These are phyloP conservation scores for Drosophila emarginata DNA, from an alignment of 2,888 invertebrate genomes.

Conservation along the genomic window DNA sequence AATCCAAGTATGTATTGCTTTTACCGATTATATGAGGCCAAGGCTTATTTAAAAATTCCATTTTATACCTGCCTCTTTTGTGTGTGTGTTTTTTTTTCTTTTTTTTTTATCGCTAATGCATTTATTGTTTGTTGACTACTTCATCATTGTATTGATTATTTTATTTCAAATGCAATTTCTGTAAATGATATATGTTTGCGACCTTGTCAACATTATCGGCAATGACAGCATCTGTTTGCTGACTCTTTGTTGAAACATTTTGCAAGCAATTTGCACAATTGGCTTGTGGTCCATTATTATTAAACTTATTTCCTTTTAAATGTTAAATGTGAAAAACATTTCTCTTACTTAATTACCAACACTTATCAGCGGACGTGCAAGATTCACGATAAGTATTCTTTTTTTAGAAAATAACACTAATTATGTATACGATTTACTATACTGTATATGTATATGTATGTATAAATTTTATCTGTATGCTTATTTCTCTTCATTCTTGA, in stretches of 20 bases:
- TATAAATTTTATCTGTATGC: background rate
- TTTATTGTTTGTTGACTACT: no score
- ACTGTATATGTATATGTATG: background rate
- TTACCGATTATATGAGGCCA: background rate
- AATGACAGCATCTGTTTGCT: constrained; percentile 5
- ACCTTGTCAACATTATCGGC: constrained; percentile 4
- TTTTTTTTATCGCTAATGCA: no score
- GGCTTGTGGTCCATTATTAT: background rate
- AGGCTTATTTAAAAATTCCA: background rate
- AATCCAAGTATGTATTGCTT: constrained; percentile 10
- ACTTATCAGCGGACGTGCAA: constrained; percentile 1
- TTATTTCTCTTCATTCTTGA: background rate
- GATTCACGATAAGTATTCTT: background rate
- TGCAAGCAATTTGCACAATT: constrained; percentile 9
- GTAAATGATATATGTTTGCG: background rate
- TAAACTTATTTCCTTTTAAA: constrained; percentile 3
- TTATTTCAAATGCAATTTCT: background rate
- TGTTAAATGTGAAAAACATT: no score
- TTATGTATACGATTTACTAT: background rate
- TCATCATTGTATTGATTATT: background rate
- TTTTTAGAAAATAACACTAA: background rate
- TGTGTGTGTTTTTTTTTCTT: background rate
- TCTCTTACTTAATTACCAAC: background rate
- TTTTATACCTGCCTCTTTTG: background rate
- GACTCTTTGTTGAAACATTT: background rate